Base-by-base conservation (phyloP, 2,888 invertebrate species). In the Drosophila conformis region DNA sequence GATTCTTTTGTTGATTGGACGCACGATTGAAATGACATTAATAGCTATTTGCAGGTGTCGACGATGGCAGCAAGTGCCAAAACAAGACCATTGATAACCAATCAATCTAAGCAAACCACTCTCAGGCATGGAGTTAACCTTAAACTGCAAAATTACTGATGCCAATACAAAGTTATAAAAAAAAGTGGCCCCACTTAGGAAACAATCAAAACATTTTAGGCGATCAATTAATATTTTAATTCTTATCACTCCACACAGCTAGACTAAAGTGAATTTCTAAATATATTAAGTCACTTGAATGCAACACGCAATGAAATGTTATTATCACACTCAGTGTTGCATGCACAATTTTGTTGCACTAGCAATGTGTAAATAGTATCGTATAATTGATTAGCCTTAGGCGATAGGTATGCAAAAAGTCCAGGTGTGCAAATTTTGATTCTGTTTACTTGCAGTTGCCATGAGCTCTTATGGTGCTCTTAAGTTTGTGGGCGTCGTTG, bases 1-100 rank as follows among this genome's bases (percentile, higher is more conserved):
- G 75, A 54, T 82, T 74, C 25, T 71, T 51, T 73, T 73, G 57
- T 78, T 71, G 78, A 78, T 72, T 78, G 78, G 73, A 57, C 69
- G 61, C 80, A 78, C 71, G 72, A 80, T 86, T 88, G 82, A 82
- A 78, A 77, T 88, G 86, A 88, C 86, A 82, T 88, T 84, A 88
- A 88, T 82, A 82, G 87, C 76, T 73, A 76, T 81, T 83, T 73
- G 76, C 61, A 66, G 73, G 76, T 82, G 83, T 84, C 85, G 63
- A 64, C 69, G 42, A 21, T 82, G 85, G 83, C 83, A 82, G 85
- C 82, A 73, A 85, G 72, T 76, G 87, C 69, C 80, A 84, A 76
- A 74, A 76, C 76, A 83, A 70, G 62, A 59, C 60, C 65, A 72
- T 49, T 62, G 62, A 67, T 73, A 72, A 70, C 58, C 69, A 70